Percentiles rank a stretch among this genome's conserved stretches.
Conservation (phyloP, 2,113 vertebrate species). For the Condylura cristata region DNA sequence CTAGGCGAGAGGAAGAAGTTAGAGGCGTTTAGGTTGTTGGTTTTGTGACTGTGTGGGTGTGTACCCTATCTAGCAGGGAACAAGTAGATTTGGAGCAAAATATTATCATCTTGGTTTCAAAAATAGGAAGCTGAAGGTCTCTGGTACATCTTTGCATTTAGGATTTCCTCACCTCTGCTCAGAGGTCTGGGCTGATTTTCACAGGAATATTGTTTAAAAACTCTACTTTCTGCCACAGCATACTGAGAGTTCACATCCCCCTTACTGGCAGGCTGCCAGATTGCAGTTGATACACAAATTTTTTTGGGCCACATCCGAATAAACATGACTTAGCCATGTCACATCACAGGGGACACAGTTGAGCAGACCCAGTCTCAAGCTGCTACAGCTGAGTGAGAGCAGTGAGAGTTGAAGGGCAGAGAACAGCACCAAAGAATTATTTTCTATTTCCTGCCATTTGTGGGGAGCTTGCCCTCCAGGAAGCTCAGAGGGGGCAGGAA, state of each 20-base stretch:
- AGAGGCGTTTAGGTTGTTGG: not conserved
- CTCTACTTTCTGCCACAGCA: not conserved
- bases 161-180: not conserved
- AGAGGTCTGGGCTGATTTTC: not conserved
- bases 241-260: not conserved
- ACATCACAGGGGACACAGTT: not conserved
- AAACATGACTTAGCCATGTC: not conserved
- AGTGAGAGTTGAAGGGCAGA: not conserved
- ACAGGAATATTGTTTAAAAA: not conserved
- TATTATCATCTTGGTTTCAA: conserved; percentile 11
- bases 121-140: not conserved
- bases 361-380: not conserved
- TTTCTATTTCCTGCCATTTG: not conserved
- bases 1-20: not conserved
- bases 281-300: not conserved
- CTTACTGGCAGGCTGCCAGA: not conserved
- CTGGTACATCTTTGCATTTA: not conserved
- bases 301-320: not conserved
- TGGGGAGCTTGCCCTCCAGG: not conserved
- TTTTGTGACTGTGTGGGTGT: not conserved
- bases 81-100: not conserved
- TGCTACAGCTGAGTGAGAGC: not conserved
- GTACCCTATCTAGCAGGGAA: not conserved
- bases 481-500: not conserved
- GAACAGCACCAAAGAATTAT: not conserved